Base-by-base conservation (phyloP, 2,888 invertebrate species). In the Drosophila atripex region DNA sequence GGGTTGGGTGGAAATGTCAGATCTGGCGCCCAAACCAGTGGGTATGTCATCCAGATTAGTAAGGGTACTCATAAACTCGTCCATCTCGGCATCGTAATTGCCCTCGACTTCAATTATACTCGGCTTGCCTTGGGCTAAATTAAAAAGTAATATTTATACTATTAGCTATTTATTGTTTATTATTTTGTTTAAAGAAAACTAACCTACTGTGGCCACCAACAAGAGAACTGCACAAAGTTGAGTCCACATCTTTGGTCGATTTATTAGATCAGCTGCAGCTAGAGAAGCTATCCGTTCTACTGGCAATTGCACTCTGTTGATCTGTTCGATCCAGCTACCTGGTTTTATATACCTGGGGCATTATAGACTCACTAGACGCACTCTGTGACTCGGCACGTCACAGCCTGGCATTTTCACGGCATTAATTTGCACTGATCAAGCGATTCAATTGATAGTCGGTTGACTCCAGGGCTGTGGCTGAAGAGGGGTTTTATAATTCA, bases 31-130 rank as follows among this genome's bases (percentile, higher is more conserved):
- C 2, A 85, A 18, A 1, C 64, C 57, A 11, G 65, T 14, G 0
- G 65, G 66, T 1, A 49, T 47, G 5, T 57, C 71, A 1, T 73
- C 74, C 0, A 77, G 65, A 51, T 82, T 72, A 0, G 75, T 63
- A 16, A 82, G 35, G 9, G 35, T n/a, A 9, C 35, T 64, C 82
- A 82, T 82, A 35, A 82, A 82, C 8, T 75, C 76, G 1, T 16
- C 38, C 82, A 82, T 85, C 59, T 82, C 85, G 0, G 18, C 25
- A 0, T 66, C 85, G 45, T 82, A 82, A 45, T 52, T 57, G 1
- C 23, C 56, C 5, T 50, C 72, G 14, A 61, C 30, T 12, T 8
- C 38, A 21, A 56, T 70, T 23, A 14, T 21, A 9, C 18, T 49
- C 30, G 69, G 70, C 14, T 70, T 68, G 18, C 53, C 51, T 35